Percentiles rank a stretch among this genome's conserved stretches.
Conservation (phyloP, 2,113 vertebrate species). For the Amphiprion ocellaris region DNA sequence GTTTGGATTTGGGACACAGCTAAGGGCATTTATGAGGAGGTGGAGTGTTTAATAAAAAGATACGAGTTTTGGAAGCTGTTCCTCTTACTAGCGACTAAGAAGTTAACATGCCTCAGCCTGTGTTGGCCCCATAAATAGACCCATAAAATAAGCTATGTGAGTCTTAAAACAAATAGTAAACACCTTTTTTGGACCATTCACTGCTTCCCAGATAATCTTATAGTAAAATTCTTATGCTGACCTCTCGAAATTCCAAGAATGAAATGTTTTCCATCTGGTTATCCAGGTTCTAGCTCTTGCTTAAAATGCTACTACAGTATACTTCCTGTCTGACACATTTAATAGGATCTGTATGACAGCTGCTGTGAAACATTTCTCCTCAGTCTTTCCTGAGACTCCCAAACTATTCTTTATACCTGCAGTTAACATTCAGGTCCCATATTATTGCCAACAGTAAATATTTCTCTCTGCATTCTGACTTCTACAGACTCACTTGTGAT, state of each 20-base stretch:
- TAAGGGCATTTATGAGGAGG: background rate
- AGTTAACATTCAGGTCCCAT: constrained; percentile 3
- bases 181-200: too few species aligned
- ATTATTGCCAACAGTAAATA: background rate
- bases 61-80: too few species aligned
- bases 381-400: background rate
- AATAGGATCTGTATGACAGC: background rate
- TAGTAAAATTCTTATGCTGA: background rate
- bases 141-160: background rate
- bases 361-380: background rate
- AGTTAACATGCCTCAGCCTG: too few species aligned
- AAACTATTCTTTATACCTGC: background rate
- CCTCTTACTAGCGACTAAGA: too few species aligned
- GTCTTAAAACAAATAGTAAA: too few species aligned
- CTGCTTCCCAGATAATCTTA: background rate
- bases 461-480: background rate
- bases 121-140: background rate
- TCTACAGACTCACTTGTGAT: constrained; percentile 17
- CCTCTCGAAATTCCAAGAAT: background rate
- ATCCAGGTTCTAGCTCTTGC: background rate
- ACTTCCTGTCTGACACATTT: background rate
- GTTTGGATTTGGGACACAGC: background rate
- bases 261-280: background rate
- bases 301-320: background rate
- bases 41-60: background rate